phyloP scores from a whole-genome alignment of 2,113 vertebrate species.

The Mohoua ochrocephala region DNA sequence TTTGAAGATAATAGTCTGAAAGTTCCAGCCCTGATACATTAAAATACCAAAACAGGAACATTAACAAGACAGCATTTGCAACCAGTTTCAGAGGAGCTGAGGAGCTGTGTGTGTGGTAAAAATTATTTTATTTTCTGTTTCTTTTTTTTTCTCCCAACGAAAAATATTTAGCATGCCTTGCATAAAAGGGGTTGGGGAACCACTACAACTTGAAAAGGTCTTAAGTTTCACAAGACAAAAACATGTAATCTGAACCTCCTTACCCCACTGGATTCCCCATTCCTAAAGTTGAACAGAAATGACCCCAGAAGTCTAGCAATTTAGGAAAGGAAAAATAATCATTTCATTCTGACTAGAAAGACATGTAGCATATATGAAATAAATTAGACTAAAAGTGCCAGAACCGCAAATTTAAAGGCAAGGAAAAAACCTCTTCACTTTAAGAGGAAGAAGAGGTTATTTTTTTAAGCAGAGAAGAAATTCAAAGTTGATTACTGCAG shows the following conservation, averaged over 20 bases:
- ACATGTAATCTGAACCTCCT: neutral
- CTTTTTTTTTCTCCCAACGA: neutral
- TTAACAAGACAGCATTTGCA: neutral
- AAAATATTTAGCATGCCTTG: neutral
- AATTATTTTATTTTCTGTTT: neutral
- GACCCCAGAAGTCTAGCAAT: neutral
- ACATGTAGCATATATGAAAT: neutral
- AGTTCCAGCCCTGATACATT: neutral
- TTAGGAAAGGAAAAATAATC: neutral
- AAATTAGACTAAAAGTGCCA: neutral
- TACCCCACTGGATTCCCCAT: neutral
- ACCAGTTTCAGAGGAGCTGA: neutral
- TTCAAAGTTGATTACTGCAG: neutral
- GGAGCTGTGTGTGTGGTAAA: neutral
- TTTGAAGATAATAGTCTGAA: neutral
- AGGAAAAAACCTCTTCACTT: neutral
- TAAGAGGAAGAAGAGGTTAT: neutral
- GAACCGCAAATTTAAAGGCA: neutral
- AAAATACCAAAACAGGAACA: neutral
- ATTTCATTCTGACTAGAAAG: neutral
- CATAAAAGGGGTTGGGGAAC: neutral
- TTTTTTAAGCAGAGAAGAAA: neutral
- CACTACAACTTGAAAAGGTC: neutral
- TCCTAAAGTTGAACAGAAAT: neutral
- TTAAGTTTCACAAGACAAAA: conserved; percentile 28